Evolutionary conservation across 92 coral and sea anemone species (phyloP), one percentile per base, ranked within the genome.

Genomic region (Virgularia gustaviana): DNA sequence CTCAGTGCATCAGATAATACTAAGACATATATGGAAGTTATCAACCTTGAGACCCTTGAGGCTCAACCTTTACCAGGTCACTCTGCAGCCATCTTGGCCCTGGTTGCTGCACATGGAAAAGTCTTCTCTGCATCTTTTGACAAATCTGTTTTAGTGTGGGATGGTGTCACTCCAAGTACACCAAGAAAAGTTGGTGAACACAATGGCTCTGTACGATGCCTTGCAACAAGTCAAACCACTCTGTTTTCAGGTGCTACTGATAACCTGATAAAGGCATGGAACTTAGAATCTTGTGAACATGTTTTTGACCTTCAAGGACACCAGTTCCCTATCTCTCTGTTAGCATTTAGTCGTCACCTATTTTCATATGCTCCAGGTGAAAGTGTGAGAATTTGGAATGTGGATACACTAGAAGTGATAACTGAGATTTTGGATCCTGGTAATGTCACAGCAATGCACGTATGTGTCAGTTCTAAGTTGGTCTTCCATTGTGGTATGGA

Each of bases 81-180:
- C 76, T 54, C 96, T 9, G 98, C 90, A 4, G 61, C 70, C 33
- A 73, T 92, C 41, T 57, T 92, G 63, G 71, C 90, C 4, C 65
- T 92, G 35, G 80, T 65, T 27, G 62, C 75, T 27, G 76, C 52
- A 16, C 37, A 43, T 20, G 73, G 68, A 24, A 83, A 82, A 39
- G 86, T 92, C 36, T 72, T 85, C 25, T 87, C 96, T 23, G 90
- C 94, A n/a, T 86, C 99, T 3, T 90, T 86, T 78, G 99, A 94
- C 44, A 84, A 80, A 79, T 79, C 85, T 37, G 54, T 89, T 22
- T 73, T 89, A 58, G 79, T 87, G 11, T 94, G 99, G 96, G 90
- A 94, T 71, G 81, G 83, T 49, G 71, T 61, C 19, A 67, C 87
- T 8, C 55, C 84, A 47, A 89, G 86, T 78, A 83, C 89, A 49